Conservation (phyloP, 2,797 vertebrate genomes). For the Urophycis tenuis region DNA sequence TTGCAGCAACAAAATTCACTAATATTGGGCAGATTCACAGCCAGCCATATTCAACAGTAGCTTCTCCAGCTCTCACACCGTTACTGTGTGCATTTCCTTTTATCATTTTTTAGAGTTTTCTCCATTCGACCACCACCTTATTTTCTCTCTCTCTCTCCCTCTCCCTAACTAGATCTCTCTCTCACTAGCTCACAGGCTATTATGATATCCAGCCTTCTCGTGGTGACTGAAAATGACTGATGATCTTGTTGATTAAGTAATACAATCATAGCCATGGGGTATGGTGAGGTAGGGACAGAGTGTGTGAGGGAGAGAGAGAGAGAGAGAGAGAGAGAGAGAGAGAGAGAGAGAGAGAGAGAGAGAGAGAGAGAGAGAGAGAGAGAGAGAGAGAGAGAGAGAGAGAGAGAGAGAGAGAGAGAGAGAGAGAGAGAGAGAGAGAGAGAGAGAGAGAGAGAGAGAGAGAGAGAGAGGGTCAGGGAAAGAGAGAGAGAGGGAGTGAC, state of each 20-base stretch:
- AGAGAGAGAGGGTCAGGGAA: too few species aligned
- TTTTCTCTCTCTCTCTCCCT: slow-evolving; percentile 16
- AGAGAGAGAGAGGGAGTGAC: slow-evolving; percentile 26
- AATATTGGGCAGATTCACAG: not conserved
- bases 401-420: slow-evolving; percentile 22
- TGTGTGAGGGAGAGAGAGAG: slow-evolving; percentile 4
- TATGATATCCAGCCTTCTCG: slow-evolving; percentile 48
- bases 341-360: slow-evolving; percentile 33
- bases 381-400: slow-evolving; percentile 23
- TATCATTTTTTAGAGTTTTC: not conserved
- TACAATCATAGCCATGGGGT: slow-evolving; percentile 62
- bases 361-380: slow-evolving; percentile 19
- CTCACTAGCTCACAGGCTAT: slow-evolving; percentile 20
- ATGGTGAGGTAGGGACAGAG: slow-evolving; percentile 29
- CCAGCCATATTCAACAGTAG: not conserved
- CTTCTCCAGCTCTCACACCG: not conserved
- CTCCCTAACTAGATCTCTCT: slow-evolving; percentile 12
- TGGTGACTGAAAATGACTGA: slow-evolving; percentile 59
- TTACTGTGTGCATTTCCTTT: not conserved
- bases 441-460: slow-evolving; percentile 28
- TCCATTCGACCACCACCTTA: not conserved
- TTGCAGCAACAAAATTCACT: not conserved
- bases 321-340: slow-evolving; percentile 31
- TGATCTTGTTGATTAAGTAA: slow-evolving; percentile 65
- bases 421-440: not conserved